Evolutionary conservation across 2,888 invertebrate genomes (phyloP), one percentile per base, ranked within the genome.

Genomic region (Nomada goodeniana): DNA sequence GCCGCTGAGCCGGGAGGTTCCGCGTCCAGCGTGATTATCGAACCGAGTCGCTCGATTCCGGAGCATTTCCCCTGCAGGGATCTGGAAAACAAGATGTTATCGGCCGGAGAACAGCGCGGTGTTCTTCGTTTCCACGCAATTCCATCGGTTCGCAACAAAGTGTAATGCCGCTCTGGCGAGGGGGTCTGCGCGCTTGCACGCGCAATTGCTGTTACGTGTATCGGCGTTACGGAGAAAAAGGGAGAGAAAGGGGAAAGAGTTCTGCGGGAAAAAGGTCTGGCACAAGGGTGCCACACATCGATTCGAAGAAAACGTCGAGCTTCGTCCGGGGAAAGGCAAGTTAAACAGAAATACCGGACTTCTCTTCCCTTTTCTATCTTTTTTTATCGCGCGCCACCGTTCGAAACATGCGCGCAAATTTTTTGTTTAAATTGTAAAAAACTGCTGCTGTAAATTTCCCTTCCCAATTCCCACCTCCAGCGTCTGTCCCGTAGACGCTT

Each of bases 101-200:
- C 82, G 72, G 36, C 18, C n/a, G 36, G 50, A 53, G 36, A 69
- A 47, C 52, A 26, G 10, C 18, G 26, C 29, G 15, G 53, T 57
- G 67, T 75, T 80, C 70, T 67, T 68, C 63, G 78, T 79, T 74
- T 67, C 61, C 81, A 61, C 52, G 81, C 74, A 79, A 36, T 82
- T 65, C 65, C 70, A 79, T 57, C 81, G 79, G 57, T 36, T 78
- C 52, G 77, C 71, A 71, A 78, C 78, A 78, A 82, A 83, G 74
- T 75, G 77, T 68, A 77, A 77, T 65, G 72, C 76, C 57, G 64
- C 64, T 23, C 15, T 64, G 53, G 42, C 57, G 57, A 15, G 13
- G 36, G 71, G 44, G 57, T 18, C 69, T 50, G 71, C 64, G 67
- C 76, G 61, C 18, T 61, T 81, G 53, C 64, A 77, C 83, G 83